Evolutionary conservation across 2,113 vertebrate species (phyloP).

Genomic region (Rhinichthys klamathensis): DNA sequence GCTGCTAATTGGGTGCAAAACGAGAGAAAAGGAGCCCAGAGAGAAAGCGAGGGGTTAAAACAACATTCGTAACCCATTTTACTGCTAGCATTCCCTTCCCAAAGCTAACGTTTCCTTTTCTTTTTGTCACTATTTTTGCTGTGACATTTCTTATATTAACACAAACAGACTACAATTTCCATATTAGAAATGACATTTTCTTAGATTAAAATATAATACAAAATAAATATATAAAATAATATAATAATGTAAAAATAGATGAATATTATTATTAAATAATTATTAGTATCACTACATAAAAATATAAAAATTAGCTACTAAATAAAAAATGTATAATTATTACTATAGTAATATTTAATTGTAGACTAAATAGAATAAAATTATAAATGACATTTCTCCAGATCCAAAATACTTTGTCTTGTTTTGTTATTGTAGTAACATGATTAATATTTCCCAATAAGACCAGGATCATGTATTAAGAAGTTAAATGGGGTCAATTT

Average conservation of each 20-base stretch:
- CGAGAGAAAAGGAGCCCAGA: background rate
- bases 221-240: too few relatives aligned
- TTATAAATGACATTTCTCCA: background rate
- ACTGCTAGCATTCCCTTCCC: too few relatives aligned
- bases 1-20: conserved; percentile 18
- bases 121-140: too few relatives aligned
- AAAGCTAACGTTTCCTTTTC: too few relatives aligned
- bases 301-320: too few relatives aligned
- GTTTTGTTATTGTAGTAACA: background rate
- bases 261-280: too few relatives aligned
- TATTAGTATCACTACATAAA: too few relatives aligned
- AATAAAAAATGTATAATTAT: too few relatives aligned
- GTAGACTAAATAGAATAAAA: background rate
- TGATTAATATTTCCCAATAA: background rate
- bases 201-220: too few relatives aligned
- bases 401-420: background rate
- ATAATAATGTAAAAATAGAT: too few relatives aligned
- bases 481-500: background rate
- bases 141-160: background rate
- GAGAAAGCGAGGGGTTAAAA: background rate
- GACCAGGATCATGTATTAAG: background rate
- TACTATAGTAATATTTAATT: background rate
- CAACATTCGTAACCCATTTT: background rate
- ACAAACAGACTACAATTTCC: background rate
- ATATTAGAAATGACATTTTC: background rate